These are phyloP conservation scores for Cheiracanthium punctorium DNA, from an alignment of 2,888 invertebrate genomes.

Conservation along the genomic window DNA sequence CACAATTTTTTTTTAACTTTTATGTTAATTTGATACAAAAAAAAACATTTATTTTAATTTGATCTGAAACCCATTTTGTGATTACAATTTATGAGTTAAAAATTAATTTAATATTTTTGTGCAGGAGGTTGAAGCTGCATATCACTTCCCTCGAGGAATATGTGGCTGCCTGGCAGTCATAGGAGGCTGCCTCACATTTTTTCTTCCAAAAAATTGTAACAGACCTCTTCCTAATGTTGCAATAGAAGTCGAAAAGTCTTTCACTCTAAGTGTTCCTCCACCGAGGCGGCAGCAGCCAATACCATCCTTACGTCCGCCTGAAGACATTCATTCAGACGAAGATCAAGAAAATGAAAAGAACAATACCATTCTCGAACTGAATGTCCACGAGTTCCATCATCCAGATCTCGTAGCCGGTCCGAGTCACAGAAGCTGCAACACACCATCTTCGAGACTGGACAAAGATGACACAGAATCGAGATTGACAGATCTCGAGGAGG, in stretches of 20 bases:
- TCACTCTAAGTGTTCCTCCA: constrained; percentile 25
- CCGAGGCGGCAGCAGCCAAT: constrained; percentile 12
- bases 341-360: constrained; percentile 49
- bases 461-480: constrained; percentile 63
- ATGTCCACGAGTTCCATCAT: constrained; percentile 33
- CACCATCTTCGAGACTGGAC: constrained; percentile 13
- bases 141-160: constrained; percentile 62
- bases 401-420: constrained; percentile 30
- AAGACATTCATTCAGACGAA: constrained; percentile 21
- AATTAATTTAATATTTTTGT: too few relatives aligned
- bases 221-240: constrained; percentile 71
- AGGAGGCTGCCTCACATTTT: constrained; percentile 65
- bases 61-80: too few relatives aligned
- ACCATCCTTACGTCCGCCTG: neutral
- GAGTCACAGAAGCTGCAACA: constrained; percentile 11
- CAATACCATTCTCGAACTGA: constrained; percentile 34
- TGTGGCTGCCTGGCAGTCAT: constrained; percentile 67
- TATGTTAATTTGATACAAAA: too few relatives aligned
- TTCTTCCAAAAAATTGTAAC: constrained; percentile 63
- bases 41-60: too few relatives aligned
- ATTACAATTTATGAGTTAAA: too few relatives aligned
- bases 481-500: constrained; percentile 70
- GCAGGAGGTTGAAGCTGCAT: constrained; percentile 56
- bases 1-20: neutral
- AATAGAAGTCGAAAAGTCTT: constrained; percentile 65